Evolutionary conservation across 2,888 invertebrate genomes (phyloP), one percentile per base, ranked within the genome.

Genomic region (Protonemura montana): DNA sequence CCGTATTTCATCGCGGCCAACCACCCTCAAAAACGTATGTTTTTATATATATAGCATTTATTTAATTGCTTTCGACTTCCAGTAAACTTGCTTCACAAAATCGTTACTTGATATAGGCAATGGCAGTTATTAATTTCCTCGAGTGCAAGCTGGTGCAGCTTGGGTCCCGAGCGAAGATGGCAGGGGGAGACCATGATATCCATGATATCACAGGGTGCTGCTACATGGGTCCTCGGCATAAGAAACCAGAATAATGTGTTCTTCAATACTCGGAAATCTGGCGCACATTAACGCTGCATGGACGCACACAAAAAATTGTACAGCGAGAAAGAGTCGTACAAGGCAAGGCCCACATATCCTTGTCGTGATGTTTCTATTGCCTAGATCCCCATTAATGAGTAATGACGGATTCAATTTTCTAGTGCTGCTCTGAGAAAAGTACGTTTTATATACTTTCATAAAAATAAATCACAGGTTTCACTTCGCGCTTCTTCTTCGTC

Each of bases 391-490:
- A 59, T 59, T 59, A 59, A 59, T 59, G 59, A 21, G 59, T 10
- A 59, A 59, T 59, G 59, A 13, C 59, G 21, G 59, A 59, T 59
- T 59, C 59, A 59, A 59, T 59, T 59, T 59, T 59, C 16, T 21
- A 59, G 59, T 59, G 59, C 6, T 59, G 7, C 59, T 21, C 59
- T 7, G 59, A 21, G 59, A 59, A 59, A 59, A 59, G 41, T 59
- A 59, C 59, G 16, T 59, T 59, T 59, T 59, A 59, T 59, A 59
- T 59, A 59, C 16, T 59, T 59, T 59, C 59, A 59, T 59, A 59
- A 59, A 59, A 59, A 59, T 59, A 59, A 59, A 59, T 59, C 59
- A 10, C 59, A 59, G 59, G 59, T 59, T 59, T 59, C 59, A 59
- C 59, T 59, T 59, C 59, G 59, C 59, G 59, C 13, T 10, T 21